These are phyloP conservation scores for Sardinella longiceps DNA, from an alignment of 2,797 vertebrate genomes.

Conservation along the genomic window DNA sequence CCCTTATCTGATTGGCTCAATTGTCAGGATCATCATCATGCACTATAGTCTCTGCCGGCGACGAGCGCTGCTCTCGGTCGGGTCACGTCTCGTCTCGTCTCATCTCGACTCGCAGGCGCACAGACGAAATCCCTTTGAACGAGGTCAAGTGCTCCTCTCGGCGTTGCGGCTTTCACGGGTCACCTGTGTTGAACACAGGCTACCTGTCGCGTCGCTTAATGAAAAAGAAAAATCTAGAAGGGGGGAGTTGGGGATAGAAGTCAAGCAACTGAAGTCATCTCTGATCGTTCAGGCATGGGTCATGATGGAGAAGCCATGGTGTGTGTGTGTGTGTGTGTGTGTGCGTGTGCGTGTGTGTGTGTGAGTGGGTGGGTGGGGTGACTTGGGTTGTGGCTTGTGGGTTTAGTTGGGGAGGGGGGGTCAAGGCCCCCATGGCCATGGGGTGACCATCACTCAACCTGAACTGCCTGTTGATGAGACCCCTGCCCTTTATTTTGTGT, in stretches of 20 bases:
- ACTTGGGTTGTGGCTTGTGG: constrained; percentile 23
- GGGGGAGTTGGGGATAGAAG: constrained; percentile 24
- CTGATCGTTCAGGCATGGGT: constrained; percentile 60
- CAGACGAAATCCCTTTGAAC: constrained; percentile 4
- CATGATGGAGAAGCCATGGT: neutral
- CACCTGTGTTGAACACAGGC: constrained; percentile 35
- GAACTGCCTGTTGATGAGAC: constrained; percentile 55
- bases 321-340: constrained; percentile 30
- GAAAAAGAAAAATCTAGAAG: constrained; percentile 41
- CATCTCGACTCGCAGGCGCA: neutral
- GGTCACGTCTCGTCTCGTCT: neutral
- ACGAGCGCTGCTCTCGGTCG: neutral
- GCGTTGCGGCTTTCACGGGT: constrained; percentile 46
- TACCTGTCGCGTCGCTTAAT: constrained; percentile 52
- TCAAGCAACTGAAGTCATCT: constrained; percentile 29
- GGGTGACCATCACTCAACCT: constrained; percentile 62
- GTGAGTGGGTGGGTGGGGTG: constrained; percentile 40
- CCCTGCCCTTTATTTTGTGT: constrained; percentile 40
- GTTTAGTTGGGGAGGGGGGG: constrained; percentile 44
- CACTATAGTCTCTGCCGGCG: too few relatives aligned
- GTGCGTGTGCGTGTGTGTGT: constrained; percentile 7
- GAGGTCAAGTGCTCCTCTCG: constrained; percentile 69
- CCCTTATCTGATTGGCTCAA: neutral
- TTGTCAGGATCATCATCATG: neutral
- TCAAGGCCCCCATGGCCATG: constrained; percentile 57